A percentile compares a stretch with the other conserved stretches of the same genome.
Conservation (phyloP, 1,140 invertebrate species). For the Heliconius congener region DNA sequence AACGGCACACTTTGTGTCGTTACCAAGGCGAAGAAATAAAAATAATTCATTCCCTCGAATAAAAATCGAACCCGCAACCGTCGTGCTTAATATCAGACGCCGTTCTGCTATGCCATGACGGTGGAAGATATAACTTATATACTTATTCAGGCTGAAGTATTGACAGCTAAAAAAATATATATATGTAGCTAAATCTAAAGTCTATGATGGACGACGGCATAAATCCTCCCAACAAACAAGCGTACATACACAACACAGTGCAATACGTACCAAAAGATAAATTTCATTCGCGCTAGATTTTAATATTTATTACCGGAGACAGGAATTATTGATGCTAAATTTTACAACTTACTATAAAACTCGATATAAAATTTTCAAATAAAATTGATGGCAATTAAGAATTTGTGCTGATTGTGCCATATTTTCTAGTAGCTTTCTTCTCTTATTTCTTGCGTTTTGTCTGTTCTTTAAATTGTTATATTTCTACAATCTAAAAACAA, state of each 20-base stretch:
- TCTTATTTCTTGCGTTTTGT: not conserved
- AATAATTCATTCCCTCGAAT: too few relatives aligned
- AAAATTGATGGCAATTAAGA: slow-evolving; percentile 8
- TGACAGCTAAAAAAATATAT: not conserved
- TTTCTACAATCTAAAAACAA: too few relatives aligned
- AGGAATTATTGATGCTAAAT: slow-evolving; percentile 32
- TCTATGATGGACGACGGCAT: slow-evolving; percentile 25
- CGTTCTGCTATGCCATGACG: too few relatives aligned
- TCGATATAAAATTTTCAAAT: slow-evolving; percentile 24
- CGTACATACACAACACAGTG: slow-evolving; percentile 13
- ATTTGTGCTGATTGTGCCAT: not conserved
- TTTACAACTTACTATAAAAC: slow-evolving; percentile 24
- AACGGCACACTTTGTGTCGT: too few relatives aligned
- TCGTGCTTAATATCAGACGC: too few relatives aligned
- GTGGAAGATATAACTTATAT: too few relatives aligned
- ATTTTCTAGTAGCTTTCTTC: not conserved
- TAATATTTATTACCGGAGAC: slow-evolving; percentile 30
- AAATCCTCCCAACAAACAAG: slow-evolving; percentile 23
- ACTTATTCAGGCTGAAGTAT: not conserved
- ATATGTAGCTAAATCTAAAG: not conserved
- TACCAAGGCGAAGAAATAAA: too few relatives aligned
- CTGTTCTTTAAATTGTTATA: not conserved
- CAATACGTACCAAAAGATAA: slow-evolving; percentile 29
- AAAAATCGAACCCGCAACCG: too few relatives aligned
- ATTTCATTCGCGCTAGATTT: slow-evolving; percentile 25